Evolutionary conservation across 2,113 vertebrate species (phyloP), one percentile per base, ranked within the genome.

Genomic region (Trematomus loennbergii): DNA sequence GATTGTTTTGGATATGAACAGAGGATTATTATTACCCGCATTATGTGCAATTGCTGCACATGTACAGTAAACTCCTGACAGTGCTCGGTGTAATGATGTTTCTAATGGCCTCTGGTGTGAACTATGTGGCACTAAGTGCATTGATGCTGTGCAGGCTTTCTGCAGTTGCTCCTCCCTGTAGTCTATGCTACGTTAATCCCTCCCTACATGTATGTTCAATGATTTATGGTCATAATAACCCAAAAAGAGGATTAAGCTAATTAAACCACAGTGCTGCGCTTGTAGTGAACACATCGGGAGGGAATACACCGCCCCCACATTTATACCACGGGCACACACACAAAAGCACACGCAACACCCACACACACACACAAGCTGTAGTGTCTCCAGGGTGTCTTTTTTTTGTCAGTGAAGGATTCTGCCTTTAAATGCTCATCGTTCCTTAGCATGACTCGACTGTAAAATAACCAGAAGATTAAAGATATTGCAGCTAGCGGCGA

Each of bases 161-260:
- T 87, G 77, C 74, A 59, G 68, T 82, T 61, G 89, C 79, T 81
- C 87, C 83, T 88, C 82, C 64, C 84, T 59, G 46, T 69, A 81
- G 83, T 83, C 83, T 87, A 71, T 53, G 85, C 83, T 77, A 83
- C 67, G 82, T 64, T 91, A 93, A 93, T 93, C 85, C 90, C 75
- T 79, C 79, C 79, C 75, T 84, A 89, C 80, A 92, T 88, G 75
- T 89, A 93, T 87, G 90, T 91, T 90, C 86, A 91, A 91, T 92
- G 89, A 93, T 93, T 93, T 93, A 93, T 92, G 87, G 80, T 90
- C 86, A 93, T 92, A 93, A 94, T 93, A 93, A 92, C 85, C 89
- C 87, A 91, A 93, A 94, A 93, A 92, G 89, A 91, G 90, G 92
- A 94, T 94, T 94, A 93, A 81, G 88, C 88, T 91, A 94, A 93